Base-by-base conservation (phyloP, 2,888 invertebrate species). In the Caenorhabditis macrosperma region DNA sequence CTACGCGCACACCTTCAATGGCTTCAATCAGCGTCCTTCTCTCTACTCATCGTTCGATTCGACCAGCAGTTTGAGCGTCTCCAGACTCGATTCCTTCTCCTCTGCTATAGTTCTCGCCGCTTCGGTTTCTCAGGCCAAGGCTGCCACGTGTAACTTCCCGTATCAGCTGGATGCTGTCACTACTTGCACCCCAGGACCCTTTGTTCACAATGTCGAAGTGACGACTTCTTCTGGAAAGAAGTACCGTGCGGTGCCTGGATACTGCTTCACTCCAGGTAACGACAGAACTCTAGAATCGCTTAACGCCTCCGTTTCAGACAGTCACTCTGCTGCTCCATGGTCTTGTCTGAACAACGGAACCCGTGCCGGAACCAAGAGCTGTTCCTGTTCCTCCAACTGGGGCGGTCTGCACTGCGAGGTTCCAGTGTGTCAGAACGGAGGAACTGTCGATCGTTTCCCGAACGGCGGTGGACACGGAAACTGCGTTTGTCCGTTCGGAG, bases 361-460 rank as follows among this genome's bases (percentile, higher is more conserved):
- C 10, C 50, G 67, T 24, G 30, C 64, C n/a, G 81, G 77, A 57
- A 68, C 68, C 12, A 28, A 17, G 17, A 48, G 35, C 28, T 81
- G 81, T 48, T 33, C 20, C 5, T 81, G 81, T 41, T 24, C 57
- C 5, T 24, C 64, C 41, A 81, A 68, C 50, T 81, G 55, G 54
- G 28, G 12, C 2, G 81, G 81, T 30, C 44, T 26, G 3, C 67
- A 78, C 17, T 81, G 81, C 52, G 68, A 81, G 52, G 59, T 74
- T 22, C 84, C 84, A 59, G 50, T 71, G 10, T 84, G 84, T 66
- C 48, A 72, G 30, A 82, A 84, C 44, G 82, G 80, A 44, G 84
- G 83, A 59, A 74, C 60, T 9, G 54, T 60, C 12, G 84, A 84
- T 60, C 54, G 72, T 17, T 81, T 78, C 68, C 81, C 81, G 28